phyloP scores from a whole-genome alignment of 2,888 invertebrate species.

The Tachystola acroxantha region DNA sequence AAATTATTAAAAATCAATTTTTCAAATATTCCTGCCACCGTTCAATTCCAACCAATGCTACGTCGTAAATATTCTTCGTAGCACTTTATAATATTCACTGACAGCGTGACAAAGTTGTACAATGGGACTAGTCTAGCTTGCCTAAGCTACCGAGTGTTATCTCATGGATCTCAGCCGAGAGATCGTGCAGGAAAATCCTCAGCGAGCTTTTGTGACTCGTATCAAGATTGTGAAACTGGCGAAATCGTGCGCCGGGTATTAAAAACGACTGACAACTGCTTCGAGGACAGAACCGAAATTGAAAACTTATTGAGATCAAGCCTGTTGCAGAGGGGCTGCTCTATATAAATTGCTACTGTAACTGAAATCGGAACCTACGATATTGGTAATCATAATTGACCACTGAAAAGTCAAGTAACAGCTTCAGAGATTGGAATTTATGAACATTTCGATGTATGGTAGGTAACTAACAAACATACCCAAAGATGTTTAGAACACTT shows the following conservation, averaged over 20 bases:
- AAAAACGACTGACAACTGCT: conserved; percentile 24
- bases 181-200: conserved; percentile 55
- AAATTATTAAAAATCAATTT: too few relatives aligned
- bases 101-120: conserved; percentile 18
- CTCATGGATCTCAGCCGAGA: conserved; percentile 40
- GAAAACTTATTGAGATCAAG: conserved; percentile 8
- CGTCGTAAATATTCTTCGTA: background rate
- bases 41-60: background rate
- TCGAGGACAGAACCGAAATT: conserved; percentile 8
- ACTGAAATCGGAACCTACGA: too few relatives aligned
- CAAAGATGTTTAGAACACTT: too few relatives aligned
- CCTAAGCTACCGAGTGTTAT: conserved; percentile 26
- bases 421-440: too few relatives aligned
- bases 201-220: conserved; percentile 14
- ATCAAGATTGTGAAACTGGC: conserved; percentile 44
- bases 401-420: too few relatives aligned
- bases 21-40: too few relatives aligned
- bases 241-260: conserved; percentile 56
- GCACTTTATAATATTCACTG: conserved; percentile 3
- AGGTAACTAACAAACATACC: too few relatives aligned
- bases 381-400: too few relatives aligned
- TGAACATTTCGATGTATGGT: too few relatives aligned
- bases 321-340: too few relatives aligned
- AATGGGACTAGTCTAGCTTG: conserved; percentile 13
- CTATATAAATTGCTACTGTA: too few relatives aligned